These are phyloP conservation scores for Zelleria hepariella DNA, from an alignment of 2,888 invertebrate genomes.

Conservation along the genomic window DNA sequence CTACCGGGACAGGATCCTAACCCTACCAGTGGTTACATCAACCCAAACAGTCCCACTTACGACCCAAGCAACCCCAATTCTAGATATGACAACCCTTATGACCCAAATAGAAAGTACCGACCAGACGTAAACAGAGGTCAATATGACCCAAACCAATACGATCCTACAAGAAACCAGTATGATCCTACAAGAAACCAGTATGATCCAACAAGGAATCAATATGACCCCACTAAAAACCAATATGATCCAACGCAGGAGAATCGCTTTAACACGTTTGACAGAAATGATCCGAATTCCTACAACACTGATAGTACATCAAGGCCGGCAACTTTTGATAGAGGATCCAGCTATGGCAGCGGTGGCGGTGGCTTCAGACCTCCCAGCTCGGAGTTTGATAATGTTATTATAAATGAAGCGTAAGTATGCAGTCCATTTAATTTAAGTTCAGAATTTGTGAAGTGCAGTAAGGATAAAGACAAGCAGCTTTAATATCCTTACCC, in stretches of 20 bases:
- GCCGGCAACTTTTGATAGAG: slow-evolving; percentile 34
- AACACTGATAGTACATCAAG: slow-evolving; percentile 37
- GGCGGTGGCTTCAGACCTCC: slow-evolving; percentile 32
- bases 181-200: slow-evolving; percentile 11
- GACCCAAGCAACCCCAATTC: slow-evolving; percentile 24
- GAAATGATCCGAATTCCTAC: slow-evolving; percentile 31
- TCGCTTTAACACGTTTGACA: slow-evolving; percentile 1
- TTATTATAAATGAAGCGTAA: slow-evolving; percentile 72
- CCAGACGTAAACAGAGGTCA: slow-evolving; percentile 17
- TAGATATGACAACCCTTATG: slow-evolving; percentile 40
- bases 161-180: slow-evolving; percentile 7
- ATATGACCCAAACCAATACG: slow-evolving; percentile 11
- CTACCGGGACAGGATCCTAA: slow-evolving; percentile 13
- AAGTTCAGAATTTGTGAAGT: too few species aligned
- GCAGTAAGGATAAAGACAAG: too few species aligned
- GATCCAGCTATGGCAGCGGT: slow-evolving; percentile 33
- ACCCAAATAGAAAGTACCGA: slow-evolving; percentile 9
- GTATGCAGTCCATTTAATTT: too few species aligned
- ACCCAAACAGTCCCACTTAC: slow-evolving; percentile 16
- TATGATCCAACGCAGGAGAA: slow-evolving; percentile 11
- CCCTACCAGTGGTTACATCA: slow-evolving; percentile 47
- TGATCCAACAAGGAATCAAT: slow-evolving; percentile 10
- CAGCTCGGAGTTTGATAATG: slow-evolving; percentile 55
- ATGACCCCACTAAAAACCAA: slow-evolving; percentile 11
- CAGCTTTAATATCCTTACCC: too few species aligned